Base-by-base conservation (phyloP, 2,113 vertebrate genomes). In the Phaethon lepturus region DNA sequence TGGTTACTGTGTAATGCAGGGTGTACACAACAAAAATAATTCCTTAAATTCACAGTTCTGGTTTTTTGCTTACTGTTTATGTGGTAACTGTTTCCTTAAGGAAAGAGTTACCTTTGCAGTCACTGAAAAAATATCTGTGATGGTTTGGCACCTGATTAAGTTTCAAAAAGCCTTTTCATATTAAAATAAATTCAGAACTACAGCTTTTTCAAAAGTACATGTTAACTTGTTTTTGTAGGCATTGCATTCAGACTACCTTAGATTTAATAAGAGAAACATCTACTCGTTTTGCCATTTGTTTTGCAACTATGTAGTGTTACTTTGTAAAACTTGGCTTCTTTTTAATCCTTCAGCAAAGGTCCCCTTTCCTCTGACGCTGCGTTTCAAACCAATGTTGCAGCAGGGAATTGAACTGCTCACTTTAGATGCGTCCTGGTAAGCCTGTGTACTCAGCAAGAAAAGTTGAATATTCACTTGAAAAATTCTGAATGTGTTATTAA, bases 361-460 rank as follows among this genome's bases (percentile, higher is more conserved):
- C 56, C 99, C 99, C 0, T 99, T 99, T 96, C 99, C 99, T 85
- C 98, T 99, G 96, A 99, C 99, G 0, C 98, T 99, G 60, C 99
- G 99, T 76, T 99, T 99, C 97, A 99, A 99, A 94, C 99, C 99
- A 5, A 99, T 99, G 99, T 95, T 99, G 88, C 99, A 99, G 98
- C 99, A 99, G 96, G 99, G 99, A 95, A 99, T 99, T 78, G 99
- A 99, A 94, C 98, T 99, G 76, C 99, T 99, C 72, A 99, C 99
- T n/a, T 96, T 99, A 91, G 99, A 99, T 77, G 99, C 99, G 0
- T 99, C 99, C 95, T 99, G 99, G 99, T 99, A 98, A 99, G 99
- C 45, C 56, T 19, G 44, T 73, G 44, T 47, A 83, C 80, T 82
- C 71, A 52, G 55, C 78, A 85, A 76, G 42, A 63, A 55, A 55